Base-by-base conservation (phyloP, 2,888 invertebrate genomes). In the Unio delphinus region DNA sequence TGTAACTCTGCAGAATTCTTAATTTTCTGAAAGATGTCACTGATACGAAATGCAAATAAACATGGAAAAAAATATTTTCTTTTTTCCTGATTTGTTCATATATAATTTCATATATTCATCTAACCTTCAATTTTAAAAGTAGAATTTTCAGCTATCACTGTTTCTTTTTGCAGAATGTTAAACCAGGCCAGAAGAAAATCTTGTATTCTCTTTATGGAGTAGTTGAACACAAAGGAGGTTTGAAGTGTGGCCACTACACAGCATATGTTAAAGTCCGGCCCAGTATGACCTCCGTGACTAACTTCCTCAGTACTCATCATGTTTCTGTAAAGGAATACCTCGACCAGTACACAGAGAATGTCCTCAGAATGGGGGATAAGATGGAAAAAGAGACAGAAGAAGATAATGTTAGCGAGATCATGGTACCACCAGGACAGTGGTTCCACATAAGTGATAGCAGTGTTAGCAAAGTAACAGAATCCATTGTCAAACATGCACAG, bases 121-220 rank as follows among this genome's bases (percentile, higher is more conserved):
- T 30, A 30, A 30, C 30, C 30, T 30, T 30, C 30, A 30, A 30
- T 30, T 30, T 30, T 30, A 30, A 30, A 30, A 30, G 30, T 30
- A 30, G 34, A 1, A 45, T 45, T 45, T 45, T 45, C 45, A 11
- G 45, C 45, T 45, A 1, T 45, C 11, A 1, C 45, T 63, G 45
- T 67, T 61, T 58, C 59, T 69, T 71, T 28, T 79, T 84, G 23
- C 83, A 90, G 86, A 88, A 88, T 56, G 82, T 90, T 58, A 80
- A 82, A 59, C 76, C 83, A 59, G 93, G 92, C 17, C 94, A 94
- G 86, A 92, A 91, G 80, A 92, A 93, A 86, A 90, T 97, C 58
- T 90, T 95, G 54, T 99, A 99, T 89, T 94, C 96, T 0, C 91
- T 99, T 67, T 99, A 97, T 85, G 99, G 97, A 0, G 94, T 99